Conservation (phyloP, 2,113 vertebrate species). For the Entomyzon cyanotis region DNA sequence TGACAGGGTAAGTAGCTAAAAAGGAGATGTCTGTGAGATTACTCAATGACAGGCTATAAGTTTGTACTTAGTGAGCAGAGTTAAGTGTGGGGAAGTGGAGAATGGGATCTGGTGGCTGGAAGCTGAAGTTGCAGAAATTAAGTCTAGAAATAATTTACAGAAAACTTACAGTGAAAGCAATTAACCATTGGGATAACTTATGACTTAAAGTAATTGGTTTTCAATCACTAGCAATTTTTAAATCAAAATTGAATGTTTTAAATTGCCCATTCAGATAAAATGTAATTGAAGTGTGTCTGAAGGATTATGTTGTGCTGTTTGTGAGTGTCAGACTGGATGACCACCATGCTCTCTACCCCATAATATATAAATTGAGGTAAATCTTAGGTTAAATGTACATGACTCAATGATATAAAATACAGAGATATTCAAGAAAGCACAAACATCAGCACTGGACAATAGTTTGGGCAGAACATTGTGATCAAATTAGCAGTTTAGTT, state of each 20-base stretch:
- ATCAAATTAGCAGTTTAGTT: not conserved
- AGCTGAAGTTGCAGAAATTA: not conserved
- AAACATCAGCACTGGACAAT: not conserved
- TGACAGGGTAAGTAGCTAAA: not conserved
- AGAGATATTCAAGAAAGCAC: not conserved
- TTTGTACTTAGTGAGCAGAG: not conserved
- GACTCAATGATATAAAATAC: not conserved
- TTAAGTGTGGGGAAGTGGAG: not conserved
- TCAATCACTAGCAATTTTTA: not conserved
- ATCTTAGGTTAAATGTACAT: not conserved
- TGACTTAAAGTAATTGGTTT: not conserved
- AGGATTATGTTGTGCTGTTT: not conserved
- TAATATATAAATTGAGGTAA: not conserved
- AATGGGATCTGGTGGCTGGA: not conserved
- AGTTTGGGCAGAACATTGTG: not conserved
- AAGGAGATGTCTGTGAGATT: not conserved
- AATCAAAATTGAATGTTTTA: not conserved
- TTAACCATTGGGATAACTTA: not conserved
- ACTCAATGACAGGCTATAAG: not conserved
- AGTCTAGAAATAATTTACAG: not conserved
- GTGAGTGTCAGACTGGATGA: not conserved
- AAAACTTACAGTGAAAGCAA: not conserved
- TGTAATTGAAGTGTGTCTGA: not conserved
- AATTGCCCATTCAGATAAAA: not conserved
- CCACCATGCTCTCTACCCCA: not conserved